Evolutionary conservation across 1,140 invertebrate genomes (phyloP), one percentile per base, ranked within the genome.

Genomic region (Pseudachorutes palmiensis): DNA sequence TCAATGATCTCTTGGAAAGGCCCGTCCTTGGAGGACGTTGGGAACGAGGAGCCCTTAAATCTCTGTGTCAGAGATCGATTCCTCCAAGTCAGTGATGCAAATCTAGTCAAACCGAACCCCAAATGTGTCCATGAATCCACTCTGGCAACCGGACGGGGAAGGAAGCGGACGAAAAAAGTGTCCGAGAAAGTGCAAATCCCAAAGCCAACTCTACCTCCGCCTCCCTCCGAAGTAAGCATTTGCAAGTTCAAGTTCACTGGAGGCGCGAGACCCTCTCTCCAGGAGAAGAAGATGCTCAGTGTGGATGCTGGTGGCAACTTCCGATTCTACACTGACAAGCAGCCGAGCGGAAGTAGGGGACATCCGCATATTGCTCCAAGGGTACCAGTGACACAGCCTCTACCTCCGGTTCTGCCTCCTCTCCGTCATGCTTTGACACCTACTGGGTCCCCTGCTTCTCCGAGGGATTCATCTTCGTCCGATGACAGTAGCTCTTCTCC

Each of bases 191-290:
- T 41, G 3, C 61, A 63, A 63, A 32, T 41, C 5, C 31, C 26
- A 5, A 2, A 2, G 24, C 32, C 41, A 2, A 3, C 24, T 60
- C 26, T 14, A 22, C 58, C 58, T 29, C 63, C 26, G 83, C 0
- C 87, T n/a, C n/a, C n/a, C 88, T 68, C 84, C 12, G 88, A 88
- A 66, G 79, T 81, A n/a, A 92, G 89, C 77, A 94, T 93, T 75
- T 93, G 91, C 76, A 94, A 93, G 75, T 94, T 94, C 75, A 94
- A 94, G 76, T 93, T 94, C 75, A 92, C 90, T 0, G 91, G 90
- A 2, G 91, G 91, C 0, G 88, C 89, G 30, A 90, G 90, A 68
- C 91, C 91, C 0, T 87, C 85, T 58, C 77, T 93, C 31, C 88
- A 93, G 76, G 91, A 94, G 74, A 93, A 93, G 79, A 93, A 93